Conservation (phyloP, 1,140 invertebrate genomes). For the Drosophila rufa region DNA sequence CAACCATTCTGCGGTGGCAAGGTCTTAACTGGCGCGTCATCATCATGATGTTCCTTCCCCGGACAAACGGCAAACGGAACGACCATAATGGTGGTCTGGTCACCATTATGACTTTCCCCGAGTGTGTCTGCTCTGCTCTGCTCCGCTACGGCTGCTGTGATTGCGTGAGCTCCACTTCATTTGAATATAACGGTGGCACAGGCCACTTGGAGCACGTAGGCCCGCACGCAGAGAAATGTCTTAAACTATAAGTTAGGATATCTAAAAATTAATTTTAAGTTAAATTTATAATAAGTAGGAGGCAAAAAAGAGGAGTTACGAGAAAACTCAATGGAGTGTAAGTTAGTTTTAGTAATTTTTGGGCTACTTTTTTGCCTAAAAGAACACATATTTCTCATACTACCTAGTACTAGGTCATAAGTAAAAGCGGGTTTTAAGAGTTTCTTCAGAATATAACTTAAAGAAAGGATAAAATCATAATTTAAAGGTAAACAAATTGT, state of each 20-base stretch:
- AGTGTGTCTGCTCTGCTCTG: slow-evolving; percentile 11
- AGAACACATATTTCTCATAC: no score
- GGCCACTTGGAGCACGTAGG: slow-evolving; percentile 43
- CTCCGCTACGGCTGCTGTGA: slow-evolving; percentile 17
- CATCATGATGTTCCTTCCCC: slow-evolving; percentile 15
- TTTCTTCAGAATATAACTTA: no score
- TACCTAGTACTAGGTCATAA: no score
- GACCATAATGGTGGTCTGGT: slow-evolving; percentile 33
- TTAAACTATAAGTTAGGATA: no score
- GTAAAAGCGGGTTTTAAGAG: no score
- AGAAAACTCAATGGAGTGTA: no score
- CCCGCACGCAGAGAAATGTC: slow-evolving; percentile 33
- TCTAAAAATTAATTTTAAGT: background rate
- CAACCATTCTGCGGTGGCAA: slow-evolving; percentile 33
- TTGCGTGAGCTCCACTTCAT: slow-evolving; percentile 48
- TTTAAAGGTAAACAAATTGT: no score
- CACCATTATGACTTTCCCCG: slow-evolving; percentile 38
- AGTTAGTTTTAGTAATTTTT: no score
- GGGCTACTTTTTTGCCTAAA: no score
- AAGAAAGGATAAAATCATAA: no score
- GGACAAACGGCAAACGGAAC: slow-evolving; percentile 7
- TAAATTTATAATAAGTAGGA: no score
- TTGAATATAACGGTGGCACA: slow-evolving; percentile 56
- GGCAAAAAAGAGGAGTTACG: no score
- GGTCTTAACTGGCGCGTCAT: slow-evolving; percentile 16